Conservation (phyloP, 1,140 invertebrate genomes). For the Magallana gigas region DNA sequence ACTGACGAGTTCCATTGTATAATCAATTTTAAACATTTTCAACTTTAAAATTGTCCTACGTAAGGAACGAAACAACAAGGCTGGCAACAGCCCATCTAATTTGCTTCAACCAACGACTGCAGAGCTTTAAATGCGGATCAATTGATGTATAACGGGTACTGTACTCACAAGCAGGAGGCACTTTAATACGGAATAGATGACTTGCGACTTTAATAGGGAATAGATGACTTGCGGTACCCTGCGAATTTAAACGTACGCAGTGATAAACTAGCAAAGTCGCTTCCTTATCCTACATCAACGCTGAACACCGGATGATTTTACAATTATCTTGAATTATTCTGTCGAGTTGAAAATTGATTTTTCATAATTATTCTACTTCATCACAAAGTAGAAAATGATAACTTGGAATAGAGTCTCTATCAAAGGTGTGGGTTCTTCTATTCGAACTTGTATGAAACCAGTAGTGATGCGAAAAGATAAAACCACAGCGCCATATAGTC, state of each 20-base stretch:
- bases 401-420: background rate
- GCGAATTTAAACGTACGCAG: background rate
- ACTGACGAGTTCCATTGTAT: background rate
- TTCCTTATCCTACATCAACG: background rate
- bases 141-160: background rate
- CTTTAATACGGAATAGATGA: background rate
- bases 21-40: background rate
- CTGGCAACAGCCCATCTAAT: background rate
- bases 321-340: conserved; percentile 1
- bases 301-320: background rate
- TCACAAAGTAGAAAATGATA: background rate
- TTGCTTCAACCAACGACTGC: background rate
- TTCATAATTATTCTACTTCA: background rate
- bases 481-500: no score
- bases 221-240: background rate
- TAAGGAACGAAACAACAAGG: background rate
- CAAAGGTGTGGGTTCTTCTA: background rate
- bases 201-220: background rate
- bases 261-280: background rate
- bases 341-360: background rate
- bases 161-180: background rate
- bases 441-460: no score
- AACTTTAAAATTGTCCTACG: background rate
- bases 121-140: background rate
- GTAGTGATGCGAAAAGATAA: no score